Evolutionary conservation across 2,113 vertebrate species (phyloP), one percentile per base, ranked within the genome.

Genomic region (Chaenogobius annularis): DNA sequence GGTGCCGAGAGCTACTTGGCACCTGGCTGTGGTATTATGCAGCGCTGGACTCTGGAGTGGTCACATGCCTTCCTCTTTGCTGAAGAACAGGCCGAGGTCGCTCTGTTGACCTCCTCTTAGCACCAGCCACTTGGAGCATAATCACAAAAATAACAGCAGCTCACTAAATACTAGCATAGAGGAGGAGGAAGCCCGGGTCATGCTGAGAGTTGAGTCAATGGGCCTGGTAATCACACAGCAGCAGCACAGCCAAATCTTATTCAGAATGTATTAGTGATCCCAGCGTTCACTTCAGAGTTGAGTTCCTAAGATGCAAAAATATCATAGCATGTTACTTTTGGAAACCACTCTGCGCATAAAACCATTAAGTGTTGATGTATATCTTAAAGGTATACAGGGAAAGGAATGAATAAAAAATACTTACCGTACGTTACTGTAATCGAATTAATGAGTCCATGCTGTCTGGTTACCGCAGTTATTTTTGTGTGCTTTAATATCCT

Each of bases 121-220:
- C 82, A 84, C 37, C 81, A 79, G 76, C 90, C 90, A 93, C 93
- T 93, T 92, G 86, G 89, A 89, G 46, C 76, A 80, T 88, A 90
- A 92, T 93, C 91, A 93, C 91, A 87, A 92, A 93, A 93, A 93
- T 94, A 93, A 93, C 91, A 91, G 84, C 78, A 77, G 54, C 78
- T 74, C 88, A 83, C 91, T 90, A 89, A 92, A 92, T 89, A 92
- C 89, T 79, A 71, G 79, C 26, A 56, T 71, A 66, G 72, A 20
- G 47, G 47, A 50, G 15, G 44, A 46, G 44, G 44, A 4, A 10
- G 78, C 82, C 85, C 75, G 19, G 71, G 76, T 83, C 87, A 87
- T 83, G 79, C 70, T 67, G 70, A 85, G 80, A 77, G 82, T 58
- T 43, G 72, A 59, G 77, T 81, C 84, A 87, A 88, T 86, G 77